Evolutionary conservation across 2,113 vertebrate genomes (phyloP), one percentile per base, ranked within the genome.

Genomic region (Pachypanchax playfairii): DNA sequence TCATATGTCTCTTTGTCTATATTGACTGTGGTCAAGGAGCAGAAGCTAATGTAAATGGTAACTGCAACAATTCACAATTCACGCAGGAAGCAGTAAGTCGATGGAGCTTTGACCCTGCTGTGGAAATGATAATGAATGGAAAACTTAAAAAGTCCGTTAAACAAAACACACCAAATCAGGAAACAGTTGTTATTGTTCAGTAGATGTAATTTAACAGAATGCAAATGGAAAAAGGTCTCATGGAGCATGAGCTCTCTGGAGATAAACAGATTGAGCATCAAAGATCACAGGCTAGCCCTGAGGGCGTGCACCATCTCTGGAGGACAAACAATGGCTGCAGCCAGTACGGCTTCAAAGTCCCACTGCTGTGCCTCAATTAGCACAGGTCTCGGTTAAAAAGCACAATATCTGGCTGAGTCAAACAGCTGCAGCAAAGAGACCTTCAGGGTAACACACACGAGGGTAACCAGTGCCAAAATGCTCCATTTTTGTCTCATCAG

Each of bases 361-460:
- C 66, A 68, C 20, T 47, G 65, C 36, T 77, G 52, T 49, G 55
- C 54, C 38, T 79, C 79, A 81, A 83, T 80, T 75, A 84, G 70
- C 59, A 63, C 41, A 36, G 43, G n/a, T 21, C 39, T 66, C 25
- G 49, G 50, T 46, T 65, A 33, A 75, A 44, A n/a, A n/a, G n/a
- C n/a, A n/a, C n/a, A n/a, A 52, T 43, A 47, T 53, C 22, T 70
- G 42, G 28, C 44, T 64, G 36, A 56, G 44, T 58, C 60, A 39
- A 75, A 74, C 41, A 68, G 42, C 39, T 33, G 57, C 51, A 48
- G 55, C 21, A 50, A 65, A 41, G 15, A 46, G 35, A 12, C 46
- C 61, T 57, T 60, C 26, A 7, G 38, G 57, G 31, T 52, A 70
- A 67, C n/a, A n/a, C n/a, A n/a, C n/a, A n/a, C n/a, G n/a, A n/a